Percentiles rank a stretch among this genome's conserved stretches.
These are phyloP conservation scores for Pygathrix nemaeus DNA, from an alignment of 2,113 vertebrate genomes.

Conservation along the genomic window DNA sequence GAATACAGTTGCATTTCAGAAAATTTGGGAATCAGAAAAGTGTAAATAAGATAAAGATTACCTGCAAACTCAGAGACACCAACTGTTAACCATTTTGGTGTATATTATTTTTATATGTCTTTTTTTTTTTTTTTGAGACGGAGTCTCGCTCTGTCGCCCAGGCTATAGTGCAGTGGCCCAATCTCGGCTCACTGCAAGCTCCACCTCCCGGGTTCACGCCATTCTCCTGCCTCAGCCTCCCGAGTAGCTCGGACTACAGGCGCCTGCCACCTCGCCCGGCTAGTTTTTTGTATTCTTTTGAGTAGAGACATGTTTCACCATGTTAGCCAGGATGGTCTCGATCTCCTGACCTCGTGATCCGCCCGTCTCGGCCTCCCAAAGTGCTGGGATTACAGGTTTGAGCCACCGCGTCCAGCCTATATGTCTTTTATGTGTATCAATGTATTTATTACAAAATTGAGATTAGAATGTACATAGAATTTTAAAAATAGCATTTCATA, in stretches of 20 bases:
- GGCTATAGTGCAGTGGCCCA: too few species aligned
- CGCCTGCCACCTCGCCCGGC: accelerated
- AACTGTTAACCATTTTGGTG: background rate
- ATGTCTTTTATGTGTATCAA: background rate
- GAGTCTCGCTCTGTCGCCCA: too few species aligned
- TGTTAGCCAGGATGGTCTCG: too few species aligned
- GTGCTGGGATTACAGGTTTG: too few species aligned
- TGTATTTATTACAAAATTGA: background rate
- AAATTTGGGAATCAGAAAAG: background rate
- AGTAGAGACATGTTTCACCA: too few species aligned
- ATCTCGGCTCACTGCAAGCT: too few species aligned
- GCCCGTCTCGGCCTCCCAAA: too few species aligned
- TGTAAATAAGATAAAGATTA: background rate
- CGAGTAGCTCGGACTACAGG: too few species aligned
- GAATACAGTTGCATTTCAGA: background rate
- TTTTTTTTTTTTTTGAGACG: background rate
- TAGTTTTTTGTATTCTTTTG: too few species aligned
- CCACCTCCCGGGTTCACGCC: too few species aligned
- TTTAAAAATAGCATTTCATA: background rate
- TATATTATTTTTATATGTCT: background rate
- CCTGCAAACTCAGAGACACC: background rate
- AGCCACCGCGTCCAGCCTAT: background rate
- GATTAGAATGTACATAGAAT: background rate
- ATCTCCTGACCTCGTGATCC: too few species aligned
- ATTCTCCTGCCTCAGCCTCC: too few species aligned